Evolutionary conservation across 1,140 invertebrate species (phyloP).

Genomic region (Heliconius melpomene): DNA sequence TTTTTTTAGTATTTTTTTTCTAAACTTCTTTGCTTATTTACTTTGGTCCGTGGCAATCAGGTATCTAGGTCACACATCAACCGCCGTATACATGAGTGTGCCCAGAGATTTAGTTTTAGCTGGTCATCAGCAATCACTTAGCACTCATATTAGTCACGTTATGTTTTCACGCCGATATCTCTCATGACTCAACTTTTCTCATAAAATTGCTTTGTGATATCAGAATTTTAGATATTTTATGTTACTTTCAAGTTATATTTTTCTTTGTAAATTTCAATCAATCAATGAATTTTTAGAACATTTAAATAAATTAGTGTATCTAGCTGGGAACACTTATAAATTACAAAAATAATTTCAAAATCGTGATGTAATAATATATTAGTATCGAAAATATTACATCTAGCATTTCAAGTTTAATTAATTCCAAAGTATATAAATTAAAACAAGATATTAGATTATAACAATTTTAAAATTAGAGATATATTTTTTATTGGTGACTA

Average conservation of each 20-base stretch:
- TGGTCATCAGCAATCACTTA: conserved; percentile 41
- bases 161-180: conserved; percentile 32
- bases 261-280: too few relatives aligned
- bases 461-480: neutral
- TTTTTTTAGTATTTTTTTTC: too few relatives aligned
- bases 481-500: neutral
- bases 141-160: conserved; percentile 37
- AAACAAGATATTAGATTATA: neutral
- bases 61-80: conserved; percentile 31
- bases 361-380: neutral
- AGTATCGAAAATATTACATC: neutral
- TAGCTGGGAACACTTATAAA: too few relatives aligned
- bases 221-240: neutral
- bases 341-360: neutral
- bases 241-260: neutral
- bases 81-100: neutral
- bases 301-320: too few relatives aligned
- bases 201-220: conserved; percentile 15
- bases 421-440: neutral
- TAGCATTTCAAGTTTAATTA: neutral
- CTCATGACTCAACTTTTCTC: conserved; percentile 33
- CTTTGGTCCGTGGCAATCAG: neutral
- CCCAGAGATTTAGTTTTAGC: conserved; percentile 31
- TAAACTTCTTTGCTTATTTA: too few relatives aligned
- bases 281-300: too few relatives aligned